phyloP scores from a whole-genome alignment of 2,888 invertebrate genomes.

The Ochlodes sylvanus region DNA sequence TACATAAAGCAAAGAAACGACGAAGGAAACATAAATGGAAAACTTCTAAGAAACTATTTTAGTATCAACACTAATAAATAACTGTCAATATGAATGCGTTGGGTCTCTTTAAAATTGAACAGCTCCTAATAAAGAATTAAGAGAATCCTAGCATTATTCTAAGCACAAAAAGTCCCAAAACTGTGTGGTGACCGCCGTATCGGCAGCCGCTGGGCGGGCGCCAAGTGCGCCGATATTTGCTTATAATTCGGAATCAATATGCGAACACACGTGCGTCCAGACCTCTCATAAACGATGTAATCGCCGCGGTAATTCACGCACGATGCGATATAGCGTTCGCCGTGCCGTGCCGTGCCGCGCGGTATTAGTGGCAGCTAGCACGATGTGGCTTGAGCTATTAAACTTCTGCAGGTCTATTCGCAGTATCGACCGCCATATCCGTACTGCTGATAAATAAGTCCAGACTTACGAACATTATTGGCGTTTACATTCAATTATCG shows the following conservation, averaged over 20 bases:
- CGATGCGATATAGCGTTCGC: slow-evolving; percentile 16
- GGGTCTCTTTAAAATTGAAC: no score
- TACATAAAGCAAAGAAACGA: no score
- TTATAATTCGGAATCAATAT: slow-evolving; percentile 83
- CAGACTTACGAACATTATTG: no score
- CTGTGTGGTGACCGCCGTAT: slow-evolving; percentile 56
- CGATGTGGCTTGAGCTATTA: slow-evolving; percentile 2
- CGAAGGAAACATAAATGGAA: no score
- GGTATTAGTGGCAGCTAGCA: not conserved
- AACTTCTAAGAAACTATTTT: no score
- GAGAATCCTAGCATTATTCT: not conserved
- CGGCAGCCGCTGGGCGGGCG: slow-evolving; percentile 69
- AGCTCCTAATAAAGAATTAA: no score
- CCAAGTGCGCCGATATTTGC: slow-evolving; percentile 76
- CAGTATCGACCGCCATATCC: not conserved
- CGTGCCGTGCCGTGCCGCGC: not conserved
- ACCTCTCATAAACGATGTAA: slow-evolving; percentile 60
- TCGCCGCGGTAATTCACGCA: slow-evolving; percentile 66
- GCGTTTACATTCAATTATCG: no score
- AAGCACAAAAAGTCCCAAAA: not conserved
- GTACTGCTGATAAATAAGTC: no score
- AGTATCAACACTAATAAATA: no score
- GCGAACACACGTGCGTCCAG: slow-evolving; percentile 69
- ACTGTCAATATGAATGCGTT: no score
- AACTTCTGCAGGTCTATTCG: not conserved